Evolutionary conservation across 2,113 vertebrate genomes (phyloP).

Genomic region (human (Homo sapiens)): GRCh38 chr11:81404001-81404500

Average conservation of each 20-base stretch:
- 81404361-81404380: not conserved
- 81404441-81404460: not conserved
- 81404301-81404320: not conserved
- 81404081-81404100: not conserved
- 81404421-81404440: not conserved
- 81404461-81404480: not conserved
- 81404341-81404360: not conserved
- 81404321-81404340: not conserved
- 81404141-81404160: not conserved
- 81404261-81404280: not conserved
- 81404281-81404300: not conserved
- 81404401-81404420: not conserved
- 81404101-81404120: too few species aligned
- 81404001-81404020: not conserved
- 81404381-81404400: not conserved
- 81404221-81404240: not conserved
- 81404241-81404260: not conserved
- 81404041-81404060: not conserved
- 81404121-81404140: not conserved
- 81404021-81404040: not conserved
- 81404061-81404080: not conserved
- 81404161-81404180: not conserved
- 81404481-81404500: not conserved
- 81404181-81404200: not conserved
- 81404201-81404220: not conserved